Conservation (phyloP, 2,113 vertebrate genomes). For the Rhizomys pruinosus region DNA sequence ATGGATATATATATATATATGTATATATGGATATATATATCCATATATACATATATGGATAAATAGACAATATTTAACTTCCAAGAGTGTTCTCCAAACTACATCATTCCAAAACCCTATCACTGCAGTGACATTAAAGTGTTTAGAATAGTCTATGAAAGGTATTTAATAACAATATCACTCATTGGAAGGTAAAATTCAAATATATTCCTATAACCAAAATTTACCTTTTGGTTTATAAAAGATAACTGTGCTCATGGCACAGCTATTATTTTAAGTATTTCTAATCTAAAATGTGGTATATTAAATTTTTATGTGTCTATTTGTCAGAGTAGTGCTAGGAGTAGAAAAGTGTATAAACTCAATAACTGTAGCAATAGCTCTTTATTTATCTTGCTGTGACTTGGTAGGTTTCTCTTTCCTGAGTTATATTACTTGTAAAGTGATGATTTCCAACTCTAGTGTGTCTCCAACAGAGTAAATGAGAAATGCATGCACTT, state of each 20-base stretch:
- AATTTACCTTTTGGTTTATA: slow-evolving; percentile 37
- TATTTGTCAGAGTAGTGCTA: neutral
- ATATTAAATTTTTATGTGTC: slow-evolving; percentile 3
- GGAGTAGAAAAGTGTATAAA: neutral
- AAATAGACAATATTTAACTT: neutral
- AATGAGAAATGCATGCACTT: neutral
- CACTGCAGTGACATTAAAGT: neutral
- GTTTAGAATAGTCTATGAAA: neutral
- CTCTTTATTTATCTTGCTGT: neutral
- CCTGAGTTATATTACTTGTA: neutral
- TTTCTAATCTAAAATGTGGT: neutral
- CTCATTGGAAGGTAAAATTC: neutral
- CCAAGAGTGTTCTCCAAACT: neutral
- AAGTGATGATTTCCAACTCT: slow-evolving; percentile 32
- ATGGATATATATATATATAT: neutral
- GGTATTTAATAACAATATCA: neutral
- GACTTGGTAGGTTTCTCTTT: neutral
- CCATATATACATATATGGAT: too few species aligned
- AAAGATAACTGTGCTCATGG: neutral
- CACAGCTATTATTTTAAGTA: neutral
- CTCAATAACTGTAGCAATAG: neutral
- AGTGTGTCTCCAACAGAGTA: neutral
- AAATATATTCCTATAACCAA: neutral
- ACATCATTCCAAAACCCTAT: neutral
- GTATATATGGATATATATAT: neutral